phyloP scores from a whole-genome alignment of 2,113 vertebrate genomes.

The Salminus brasiliensis region DNA sequence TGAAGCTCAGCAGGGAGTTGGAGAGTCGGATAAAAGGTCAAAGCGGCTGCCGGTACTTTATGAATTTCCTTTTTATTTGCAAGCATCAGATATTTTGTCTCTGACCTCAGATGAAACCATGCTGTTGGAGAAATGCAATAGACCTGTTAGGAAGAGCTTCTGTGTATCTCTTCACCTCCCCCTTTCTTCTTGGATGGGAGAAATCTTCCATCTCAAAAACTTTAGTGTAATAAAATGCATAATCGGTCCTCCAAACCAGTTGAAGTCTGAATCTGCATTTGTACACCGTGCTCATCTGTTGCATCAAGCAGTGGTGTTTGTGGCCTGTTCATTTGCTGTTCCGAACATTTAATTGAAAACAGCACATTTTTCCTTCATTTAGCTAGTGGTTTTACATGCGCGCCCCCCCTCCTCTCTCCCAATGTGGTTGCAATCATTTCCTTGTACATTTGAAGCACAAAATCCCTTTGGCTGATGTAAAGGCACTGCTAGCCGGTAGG shows the following conservation, averaged over 20 bases:
- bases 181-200: not conserved
- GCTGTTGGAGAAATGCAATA: not conserved
- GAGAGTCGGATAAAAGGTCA: slow-evolving; percentile 19
- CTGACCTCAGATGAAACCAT: not conserved
- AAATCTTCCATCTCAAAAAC: not conserved
- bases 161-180: not conserved
- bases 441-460: not conserved
- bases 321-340: too few relatives aligned
- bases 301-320: not conserved
- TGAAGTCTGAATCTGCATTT: not conserved
- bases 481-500: not conserved
- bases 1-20: not conserved
- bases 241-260: not conserved
- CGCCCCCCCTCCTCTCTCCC: too few relatives aligned
- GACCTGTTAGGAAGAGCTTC: not conserved
- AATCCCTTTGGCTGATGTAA: not conserved
- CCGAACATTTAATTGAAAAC: too few relatives aligned
- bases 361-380: too few relatives aligned
- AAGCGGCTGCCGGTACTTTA: not conserved
- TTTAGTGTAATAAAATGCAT: too few relatives aligned
- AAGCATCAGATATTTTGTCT: not conserved
- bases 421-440: too few relatives aligned
- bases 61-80: not conserved
- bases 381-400: too few relatives aligned
- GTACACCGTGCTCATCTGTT: too few relatives aligned